Conservation (phyloP, 92 coral and sea anemone species). For the Bergia sp. region DNA sequence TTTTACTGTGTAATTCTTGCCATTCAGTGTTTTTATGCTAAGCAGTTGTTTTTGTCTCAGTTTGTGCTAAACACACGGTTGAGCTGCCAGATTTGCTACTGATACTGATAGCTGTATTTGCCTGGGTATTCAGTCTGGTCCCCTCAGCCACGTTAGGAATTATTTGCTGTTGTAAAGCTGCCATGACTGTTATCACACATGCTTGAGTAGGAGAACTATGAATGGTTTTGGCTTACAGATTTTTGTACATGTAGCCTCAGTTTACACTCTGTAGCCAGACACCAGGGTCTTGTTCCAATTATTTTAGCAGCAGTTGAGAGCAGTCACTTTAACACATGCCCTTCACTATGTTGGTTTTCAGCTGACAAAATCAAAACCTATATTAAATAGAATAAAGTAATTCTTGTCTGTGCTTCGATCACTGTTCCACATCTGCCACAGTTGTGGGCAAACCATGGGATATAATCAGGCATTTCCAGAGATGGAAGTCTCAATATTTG, state of each 20-base stretch:
- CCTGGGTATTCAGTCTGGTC: background rate
- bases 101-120: background rate
- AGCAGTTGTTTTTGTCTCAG: background rate
- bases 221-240: background rate
- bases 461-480: background rate
- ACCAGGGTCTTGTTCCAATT: background rate
- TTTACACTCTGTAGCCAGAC: background rate
- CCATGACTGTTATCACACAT: background rate
- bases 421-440: background rate
- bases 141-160: background rate
- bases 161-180: conserved; percentile 10
- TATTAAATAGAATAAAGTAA: background rate
- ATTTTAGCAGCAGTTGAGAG: conserved; percentile 2
- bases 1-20: background rate
- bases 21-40: background rate
- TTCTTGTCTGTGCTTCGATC: background rate
- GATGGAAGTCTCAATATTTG: background rate
- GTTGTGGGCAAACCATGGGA: background rate
- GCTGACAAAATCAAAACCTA: background rate
- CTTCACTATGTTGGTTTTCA: conserved; percentile 9
- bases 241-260: background rate
- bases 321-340: background rate
- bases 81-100: conserved; percentile 3
- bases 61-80: background rate
- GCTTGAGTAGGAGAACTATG: background rate